Base-by-base conservation (phyloP, 1,140 invertebrate genomes). In the Ceratosolen solmsi region DNA sequence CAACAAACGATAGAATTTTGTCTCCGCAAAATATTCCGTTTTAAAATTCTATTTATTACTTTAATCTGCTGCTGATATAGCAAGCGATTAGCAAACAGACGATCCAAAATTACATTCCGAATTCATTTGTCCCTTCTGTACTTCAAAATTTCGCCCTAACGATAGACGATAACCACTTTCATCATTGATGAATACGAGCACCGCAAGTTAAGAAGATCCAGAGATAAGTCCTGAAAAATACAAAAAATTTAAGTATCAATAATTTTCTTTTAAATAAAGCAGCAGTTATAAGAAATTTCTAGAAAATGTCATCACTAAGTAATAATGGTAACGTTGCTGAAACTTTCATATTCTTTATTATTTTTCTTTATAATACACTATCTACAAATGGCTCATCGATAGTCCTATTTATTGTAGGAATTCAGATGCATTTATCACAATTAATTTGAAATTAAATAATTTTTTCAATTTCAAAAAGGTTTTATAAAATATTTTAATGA, bases 171-270 rank as follows among this genome's bases (percentile, higher is more conserved):
- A 78, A 49, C 78, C 41, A 73, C 30, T 82, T 73, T 78, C 81
- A 78, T 78, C 54, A 73, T 78, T 76, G 38, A 76, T 49, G 46
- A 76, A 81, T 38, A 65, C 65, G 72, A 49, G 68, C 80, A 82
- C 80, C 27, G 11, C n/a, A 20, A 30, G 49, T 38, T 58, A 70
- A 70, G 51, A 4, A 58, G 73, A 17, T 82, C 58, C 63, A 38
- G n/a, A 60, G 73, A 78, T 70, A 78, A 82, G 41, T 49, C 60
- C 82, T 83, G 82, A 51, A 83, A 83, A 79, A 83, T 56, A 82
- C 76, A 83, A 83, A 79, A 83, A 83, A 83, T 46, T 56, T 79
- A 72, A 72, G 68, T 38, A 78, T 82, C 75, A 82, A 83, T 79
- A 68, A 83, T 49, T 56, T 63, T 60, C 13, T 83, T 79, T 73